Evolutionary conservation across 2,113 vertebrate genomes (phyloP).

Genomic region (Gambusia holbrooki): DNA sequence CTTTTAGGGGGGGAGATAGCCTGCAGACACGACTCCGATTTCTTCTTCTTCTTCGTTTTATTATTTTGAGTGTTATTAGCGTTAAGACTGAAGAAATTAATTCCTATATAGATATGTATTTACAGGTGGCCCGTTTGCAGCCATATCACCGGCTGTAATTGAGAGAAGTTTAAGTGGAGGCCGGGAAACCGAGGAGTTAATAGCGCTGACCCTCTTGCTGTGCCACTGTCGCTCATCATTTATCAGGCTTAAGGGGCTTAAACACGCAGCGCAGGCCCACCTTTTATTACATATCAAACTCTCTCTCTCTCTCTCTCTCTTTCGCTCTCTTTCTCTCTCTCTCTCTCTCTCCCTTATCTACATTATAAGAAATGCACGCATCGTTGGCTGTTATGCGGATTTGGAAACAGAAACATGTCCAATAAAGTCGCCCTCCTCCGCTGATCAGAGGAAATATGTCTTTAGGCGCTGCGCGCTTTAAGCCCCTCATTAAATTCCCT

Average conservation of each 20-base stretch:
- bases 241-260: slow-evolving; percentile 83
- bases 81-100: slow-evolving; percentile 54
- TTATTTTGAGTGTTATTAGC: slow-evolving; percentile 30
- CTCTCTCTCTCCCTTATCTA: slow-evolving; percentile 72
- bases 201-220: slow-evolving; percentile 81
- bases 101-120: slow-evolving; percentile 29
- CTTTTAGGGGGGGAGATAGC: slow-evolving; percentile 25
- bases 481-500: slow-evolving; percentile 68
- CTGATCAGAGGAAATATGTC: slow-evolving; percentile 76
- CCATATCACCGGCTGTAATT: slow-evolving; percentile 78
- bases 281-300: slow-evolving; percentile 80
- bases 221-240: slow-evolving; percentile 83
- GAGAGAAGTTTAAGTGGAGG: slow-evolving; percentile 81
- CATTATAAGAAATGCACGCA: slow-evolving; percentile 74
- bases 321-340: slow-evolving; percentile 65
- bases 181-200: slow-evolving; percentile 80
- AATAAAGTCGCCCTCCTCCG: slow-evolving; percentile 73
- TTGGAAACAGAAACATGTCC: slow-evolving; percentile 77
- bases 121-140: slow-evolving; percentile 60
- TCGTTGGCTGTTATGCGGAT: slow-evolving; percentile 77
- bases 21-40: slow-evolving; percentile 14
- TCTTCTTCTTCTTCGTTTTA: background rate
- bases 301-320: slow-evolving; percentile 51
- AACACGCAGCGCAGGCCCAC: slow-evolving; percentile 75
- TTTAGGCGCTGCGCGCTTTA: slow-evolving; percentile 66